Evolutionary conservation across 2,888 invertebrate genomes (phyloP), one percentile per base, ranked within the genome.

Genomic region (Pristionchus arcanus): DNA sequence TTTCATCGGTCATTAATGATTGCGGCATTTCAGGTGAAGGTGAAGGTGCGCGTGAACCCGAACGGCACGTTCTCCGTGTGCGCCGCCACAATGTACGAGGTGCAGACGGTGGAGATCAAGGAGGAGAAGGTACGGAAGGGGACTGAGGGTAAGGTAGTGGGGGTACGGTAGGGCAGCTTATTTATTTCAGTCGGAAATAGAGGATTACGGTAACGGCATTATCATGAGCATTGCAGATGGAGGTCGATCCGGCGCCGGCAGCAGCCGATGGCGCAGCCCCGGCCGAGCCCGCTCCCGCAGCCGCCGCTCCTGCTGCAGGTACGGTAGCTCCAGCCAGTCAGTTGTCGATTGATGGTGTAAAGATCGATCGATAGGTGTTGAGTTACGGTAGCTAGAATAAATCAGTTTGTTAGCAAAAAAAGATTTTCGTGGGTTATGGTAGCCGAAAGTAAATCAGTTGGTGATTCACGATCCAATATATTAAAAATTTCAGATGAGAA

Each of bases 31-130:
- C 59, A 93, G 86, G 92, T 94, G 1, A 98, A 98, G 96, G 97
- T 99, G 9, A 99, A 98, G 96, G 98, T 98, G 13, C 97, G 98
- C 93, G 96, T 99, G 89, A 98, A 98, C 96, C 96, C 97, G 87
- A 97, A 99, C 95, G 99, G 99, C 87, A 97, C 98, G 91, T 97
- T 99, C 95, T 97, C 97, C 21, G 97, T 99, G 42, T 97, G 97
- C 21, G 97, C 97, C 89, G 99, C 99, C 9, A 97, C 97, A 0
- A 96, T 98, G 90, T 94, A 95, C 89, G 96, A 96, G 91, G 95
- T 95, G 71, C 91, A 90, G 94, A 71, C 90, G 42, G 92, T 92
- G 25, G 90, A 85, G 42, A 63, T 83, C 83, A 95, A 95, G 81
- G 94, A 93, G 81, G 90, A 89, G 63, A 68, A 81, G 88, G 59